phyloP scores from a whole-genome alignment of 2,888 invertebrate species.

The Athalia rosae region DNA sequence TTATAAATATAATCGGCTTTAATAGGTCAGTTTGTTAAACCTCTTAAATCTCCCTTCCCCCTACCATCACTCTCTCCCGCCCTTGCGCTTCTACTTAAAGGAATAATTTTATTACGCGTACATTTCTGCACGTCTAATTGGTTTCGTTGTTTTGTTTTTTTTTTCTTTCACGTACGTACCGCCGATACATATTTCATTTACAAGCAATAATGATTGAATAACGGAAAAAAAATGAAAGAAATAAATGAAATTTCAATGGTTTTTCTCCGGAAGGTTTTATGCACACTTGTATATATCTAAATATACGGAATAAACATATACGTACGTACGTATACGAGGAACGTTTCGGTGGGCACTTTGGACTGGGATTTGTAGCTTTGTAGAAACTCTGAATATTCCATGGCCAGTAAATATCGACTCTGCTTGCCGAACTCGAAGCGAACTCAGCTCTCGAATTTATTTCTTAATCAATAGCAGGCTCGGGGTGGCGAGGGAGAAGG shows the following conservation, averaged over 20 bases:
- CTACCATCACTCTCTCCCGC: not conserved
- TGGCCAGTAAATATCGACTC: constrained; percentile 41
- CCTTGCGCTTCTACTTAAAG: too few relatives aligned
- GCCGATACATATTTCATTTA: too few relatives aligned
- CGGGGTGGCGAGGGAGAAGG: not conserved
- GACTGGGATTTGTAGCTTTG: constrained; percentile 25
- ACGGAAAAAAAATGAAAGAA: not conserved
- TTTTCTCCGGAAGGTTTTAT: not conserved
- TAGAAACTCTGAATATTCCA: constrained; percentile 36
- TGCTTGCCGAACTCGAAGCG: constrained; percentile 38
- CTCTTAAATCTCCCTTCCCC: not conserved
- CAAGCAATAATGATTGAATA: not conserved
- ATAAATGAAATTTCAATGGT: not conserved
- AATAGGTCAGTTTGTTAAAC: too few relatives aligned
- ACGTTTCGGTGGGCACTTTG: constrained; percentile 11
- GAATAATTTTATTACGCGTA: too few relatives aligned
- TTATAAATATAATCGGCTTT: too few relatives aligned
- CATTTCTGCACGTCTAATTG: too few relatives aligned
- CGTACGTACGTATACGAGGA: not conserved
- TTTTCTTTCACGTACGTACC: too few relatives aligned
- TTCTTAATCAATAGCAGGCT: constrained; percentile 40
- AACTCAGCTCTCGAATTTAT: constrained; percentile 38
- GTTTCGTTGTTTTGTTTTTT: too few relatives aligned
- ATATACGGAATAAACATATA: too few relatives aligned
- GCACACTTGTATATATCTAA: too few relatives aligned